Evolutionary conservation across 2,888 invertebrate genomes (phyloP), one percentile per base, ranked within the genome.

Genomic region (Tromatobia lineatoria): DNA sequence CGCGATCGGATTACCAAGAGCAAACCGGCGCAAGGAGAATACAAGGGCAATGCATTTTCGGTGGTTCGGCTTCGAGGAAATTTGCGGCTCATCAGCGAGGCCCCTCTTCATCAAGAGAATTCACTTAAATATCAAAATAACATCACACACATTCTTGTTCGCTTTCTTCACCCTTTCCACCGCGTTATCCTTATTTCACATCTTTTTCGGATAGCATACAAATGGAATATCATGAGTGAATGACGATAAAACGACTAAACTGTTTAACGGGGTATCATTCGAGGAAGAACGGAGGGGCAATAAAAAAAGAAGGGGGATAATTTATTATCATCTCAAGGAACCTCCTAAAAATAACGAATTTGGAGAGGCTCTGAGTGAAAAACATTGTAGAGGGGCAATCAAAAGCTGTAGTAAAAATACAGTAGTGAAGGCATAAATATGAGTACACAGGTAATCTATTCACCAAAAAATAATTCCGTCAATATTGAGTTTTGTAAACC

Each of bases 1-100:
- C 78, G 82, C 71, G 75, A 85, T 85, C 85, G 82, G 82, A 85
- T 85, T 85, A 85, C 85, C 85, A 71, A 85, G 84, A 73, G 84
- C 75, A 75, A 75, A 71, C 81, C 81, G 78, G 71, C 76, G 29
- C 23, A 34, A 15, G 64, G 7, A 20, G 50, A 80, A 77, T 64
- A n/a, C 52, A 64, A 57, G 73, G 64, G 54, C 67, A 73, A 61
- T 54, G 20, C 45, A 50, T 54, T 79, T 59, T 70, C 52, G n/a
- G 73, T 18, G 29, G 74, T 70, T 69, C 57, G 54, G 42, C 47
- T 81, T 82, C 85, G 82, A 71, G 61, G 82, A 82, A 85, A 76
- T 75, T 79, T 67, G 82, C 66, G 77, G 47, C 52, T 76, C 70
- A n/a, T 64, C 57, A 67, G 15, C 34, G 59, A 23, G 45, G 42